Evolutionary conservation across 2,113 vertebrate species (phyloP).

Genomic region (Brachyhypopomus gauderio): DNA sequence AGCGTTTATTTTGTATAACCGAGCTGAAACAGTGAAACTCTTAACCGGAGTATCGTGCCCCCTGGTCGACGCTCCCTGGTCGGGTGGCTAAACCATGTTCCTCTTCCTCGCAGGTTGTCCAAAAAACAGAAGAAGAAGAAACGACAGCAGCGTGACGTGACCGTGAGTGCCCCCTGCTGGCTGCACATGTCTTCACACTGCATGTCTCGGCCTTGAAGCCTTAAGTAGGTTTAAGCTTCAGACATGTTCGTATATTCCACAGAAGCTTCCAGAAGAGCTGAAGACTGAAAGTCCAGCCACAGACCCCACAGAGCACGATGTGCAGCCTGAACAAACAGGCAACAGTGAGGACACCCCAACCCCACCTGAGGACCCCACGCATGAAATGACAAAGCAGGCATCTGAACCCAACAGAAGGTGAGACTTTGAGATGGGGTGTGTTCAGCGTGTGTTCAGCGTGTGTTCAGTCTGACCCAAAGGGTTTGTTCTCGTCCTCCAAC

Average conservation of each 20-base stretch:
- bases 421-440: not conserved
- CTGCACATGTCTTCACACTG: not conserved
- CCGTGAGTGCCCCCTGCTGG: constrained; percentile 55
- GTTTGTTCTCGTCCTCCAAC: not conserved
- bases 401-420: constrained; percentile 66
- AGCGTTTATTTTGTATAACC: no score
- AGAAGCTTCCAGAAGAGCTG: constrained; percentile 53
- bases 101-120: constrained; percentile 75
- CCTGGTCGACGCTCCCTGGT: no score
- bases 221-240: not conserved
- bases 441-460: no score
- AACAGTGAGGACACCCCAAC: constrained; percentile 45
- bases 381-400: constrained; percentile 47
- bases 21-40: no score
- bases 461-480: not conserved
- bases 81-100: no score
- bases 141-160: constrained; percentile 77
- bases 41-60: no score
- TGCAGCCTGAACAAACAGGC: constrained; percentile 17
- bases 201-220: not conserved
- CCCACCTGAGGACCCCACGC: constrained; percentile 43
- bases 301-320: constrained; percentile 19
- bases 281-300: constrained; percentile 20
- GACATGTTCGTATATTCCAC: not conserved
- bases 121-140: constrained; percentile 92